Base-by-base conservation (phyloP, 2,797 vertebrate species). In the Yasuhikotakia modesta region DNA sequence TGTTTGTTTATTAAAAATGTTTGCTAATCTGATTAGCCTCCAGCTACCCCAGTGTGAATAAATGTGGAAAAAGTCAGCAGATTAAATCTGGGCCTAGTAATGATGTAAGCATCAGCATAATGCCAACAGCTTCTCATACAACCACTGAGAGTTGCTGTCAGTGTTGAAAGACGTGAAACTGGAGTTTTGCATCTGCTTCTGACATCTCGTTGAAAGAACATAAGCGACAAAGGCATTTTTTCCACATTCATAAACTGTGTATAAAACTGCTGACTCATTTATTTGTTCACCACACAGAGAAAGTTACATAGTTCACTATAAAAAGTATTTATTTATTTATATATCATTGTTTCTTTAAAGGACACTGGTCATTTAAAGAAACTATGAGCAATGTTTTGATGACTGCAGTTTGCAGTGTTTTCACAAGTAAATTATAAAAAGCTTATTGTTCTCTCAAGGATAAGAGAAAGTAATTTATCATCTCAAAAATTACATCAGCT, bases 401-500 rank as follows among this genome's bases (percentile, higher is more conserved):
- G 32, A 7, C 46, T 32, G 17, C 6, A 30, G 14, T 61, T 73
- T 10, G 10, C 1, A 46, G 13, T 39, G 39, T 19, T 24, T 35
- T 35, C 2, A 35, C 17, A 22, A 19, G 17, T 6, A 76, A 30
- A 55, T 58, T 35, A 21, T 3, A 19, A 45, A 55, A 45, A 4
- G 2, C 10, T 76, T 46, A 21, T 39, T 58, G 6, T 50, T 50
- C 1, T 60, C 53, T 68, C 24, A 35, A 22, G 27, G 21, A 46
- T 11, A 45, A 16, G 16, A 66, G 12, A 22, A 58, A 12, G 24
- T 19, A 76, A 68, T 32, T 48, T 68, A 60, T 58, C 39, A 48
- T 68, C 64, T 48, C 45, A 32, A 39, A 46, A 58, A 76, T 46
- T 46, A 30, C 74, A 76, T 60, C 57, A 27, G 16, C 57, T 60